These are phyloP conservation scores for Sakesphorus luctuosus DNA, from an alignment of 2,113 vertebrate genomes.

Conservation along the genomic window DNA sequence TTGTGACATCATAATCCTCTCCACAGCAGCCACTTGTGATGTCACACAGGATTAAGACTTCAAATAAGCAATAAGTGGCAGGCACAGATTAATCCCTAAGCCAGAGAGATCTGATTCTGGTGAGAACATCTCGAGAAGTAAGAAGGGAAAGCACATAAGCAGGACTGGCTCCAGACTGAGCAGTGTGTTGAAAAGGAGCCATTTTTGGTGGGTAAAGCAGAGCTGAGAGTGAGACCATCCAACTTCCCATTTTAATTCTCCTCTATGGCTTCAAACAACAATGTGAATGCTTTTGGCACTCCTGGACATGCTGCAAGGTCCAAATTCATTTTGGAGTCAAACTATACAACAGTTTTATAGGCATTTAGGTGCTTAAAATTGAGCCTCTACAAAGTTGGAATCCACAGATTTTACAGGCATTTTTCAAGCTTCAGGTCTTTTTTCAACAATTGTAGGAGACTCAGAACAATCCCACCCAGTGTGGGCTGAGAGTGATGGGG, in stretches of 20 bases:
- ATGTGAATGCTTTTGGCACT: background rate
- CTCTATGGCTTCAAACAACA: background rate
- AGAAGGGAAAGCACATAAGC: slow-evolving; percentile 41
- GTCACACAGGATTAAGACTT: slow-evolving; percentile 67
- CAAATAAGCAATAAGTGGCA: slow-evolving; percentile 62
- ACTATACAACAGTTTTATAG: background rate
- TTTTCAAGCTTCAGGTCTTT: background rate
- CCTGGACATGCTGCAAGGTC: background rate
- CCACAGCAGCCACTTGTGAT: slow-evolving; percentile 64
- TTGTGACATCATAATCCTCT: slow-evolving; percentile 70
- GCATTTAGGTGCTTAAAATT: background rate
- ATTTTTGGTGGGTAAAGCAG: background rate
- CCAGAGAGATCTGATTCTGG: slow-evolving; percentile 58
- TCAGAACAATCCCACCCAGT: background rate
- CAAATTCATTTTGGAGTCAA: background rate
- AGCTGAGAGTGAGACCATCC: background rate
- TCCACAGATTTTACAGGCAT: background rate
- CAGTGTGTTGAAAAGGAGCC: background rate
- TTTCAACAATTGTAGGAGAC: background rate
- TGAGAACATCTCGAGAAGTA: slow-evolving; percentile 61
- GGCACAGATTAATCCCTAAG: slow-evolving; percentile 54
- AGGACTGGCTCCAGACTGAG: slow-evolving; percentile 35
- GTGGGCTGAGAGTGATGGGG: background rate
- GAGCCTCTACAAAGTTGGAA: background rate
- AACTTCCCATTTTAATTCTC: slow-evolving; percentile 4